Percentiles rank a stretch among this genome's conserved stretches.
Conservation (phyloP, 2,888 invertebrate genomes). For the Bombylius major region DNA sequence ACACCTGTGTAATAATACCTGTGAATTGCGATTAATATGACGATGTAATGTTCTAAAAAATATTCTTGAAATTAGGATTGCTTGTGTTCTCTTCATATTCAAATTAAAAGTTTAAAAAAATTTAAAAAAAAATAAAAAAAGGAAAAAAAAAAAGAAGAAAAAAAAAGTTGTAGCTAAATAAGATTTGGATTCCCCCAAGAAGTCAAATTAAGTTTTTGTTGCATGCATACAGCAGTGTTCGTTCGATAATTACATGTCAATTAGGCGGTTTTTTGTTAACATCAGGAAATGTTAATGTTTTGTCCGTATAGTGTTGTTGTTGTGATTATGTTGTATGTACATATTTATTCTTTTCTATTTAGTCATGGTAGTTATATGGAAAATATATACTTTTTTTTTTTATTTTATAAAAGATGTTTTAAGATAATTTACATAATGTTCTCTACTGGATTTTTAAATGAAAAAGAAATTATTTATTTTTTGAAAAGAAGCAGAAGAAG, state of each 20-base stretch:
- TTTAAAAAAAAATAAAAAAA: too few species aligned
- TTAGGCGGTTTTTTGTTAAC: constrained; percentile 5
- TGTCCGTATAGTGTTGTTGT: neutral
- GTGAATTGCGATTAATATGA: too few species aligned
- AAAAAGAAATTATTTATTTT: too few species aligned
- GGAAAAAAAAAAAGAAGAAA: neutral
- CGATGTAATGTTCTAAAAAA: too few species aligned
- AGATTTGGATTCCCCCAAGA: neutral
- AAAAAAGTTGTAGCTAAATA: neutral
- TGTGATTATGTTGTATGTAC: too few species aligned
- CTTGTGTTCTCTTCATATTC: neutral
- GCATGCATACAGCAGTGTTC: constrained; percentile 1
- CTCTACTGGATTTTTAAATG: neutral
- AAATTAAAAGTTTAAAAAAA: neutral
- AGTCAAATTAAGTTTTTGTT: constrained; percentile 14
- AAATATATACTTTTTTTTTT: neutral
- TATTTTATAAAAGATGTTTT: constrained; percentile 11
- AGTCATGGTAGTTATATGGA: neutral
- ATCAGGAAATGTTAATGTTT: neutral
- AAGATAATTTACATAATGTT: constrained; percentile 11
- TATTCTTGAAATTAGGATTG: too few species aligned
- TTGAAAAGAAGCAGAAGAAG: too few species aligned
- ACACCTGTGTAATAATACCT: too few species aligned
- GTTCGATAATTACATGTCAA: constrained; percentile 15
- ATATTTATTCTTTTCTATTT: too few species aligned